phyloP scores from a whole-genome alignment of 2,888 invertebrate genomes.

The Ischnura elegans region DNA sequence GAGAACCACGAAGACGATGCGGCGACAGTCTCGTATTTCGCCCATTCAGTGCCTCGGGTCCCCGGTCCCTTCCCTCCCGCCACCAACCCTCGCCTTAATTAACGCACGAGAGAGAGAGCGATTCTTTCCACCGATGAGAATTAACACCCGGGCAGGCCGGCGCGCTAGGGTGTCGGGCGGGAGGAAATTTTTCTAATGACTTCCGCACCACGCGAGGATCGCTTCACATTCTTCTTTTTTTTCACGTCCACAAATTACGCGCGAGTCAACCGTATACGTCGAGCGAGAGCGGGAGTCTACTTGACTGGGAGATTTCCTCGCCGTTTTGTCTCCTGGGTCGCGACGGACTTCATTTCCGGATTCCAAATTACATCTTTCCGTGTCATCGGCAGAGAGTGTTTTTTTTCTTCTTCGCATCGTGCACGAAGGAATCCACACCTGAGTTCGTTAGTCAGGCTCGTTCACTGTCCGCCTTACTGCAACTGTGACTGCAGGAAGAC shows the following conservation, averaged over 20 bases:
- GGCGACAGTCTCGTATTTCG: background rate
- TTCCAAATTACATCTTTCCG: background rate
- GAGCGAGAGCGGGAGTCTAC: background rate
- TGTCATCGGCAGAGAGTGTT: background rate
- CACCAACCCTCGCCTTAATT: background rate
- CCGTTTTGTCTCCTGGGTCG: background rate
- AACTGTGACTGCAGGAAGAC: background rate
- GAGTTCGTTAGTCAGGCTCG: background rate
- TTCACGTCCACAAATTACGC: background rate
- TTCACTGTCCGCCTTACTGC: background rate
- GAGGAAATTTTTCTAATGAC: conserved; percentile 15
- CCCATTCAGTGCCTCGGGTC: background rate
- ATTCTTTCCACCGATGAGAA: background rate
- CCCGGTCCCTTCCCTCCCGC: background rate
- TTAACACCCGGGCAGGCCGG: background rate
- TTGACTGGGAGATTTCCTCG: background rate
- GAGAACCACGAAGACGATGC: background rate
- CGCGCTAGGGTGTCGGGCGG: too few species aligned
- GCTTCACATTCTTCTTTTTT: background rate
- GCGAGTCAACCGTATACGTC: background rate
- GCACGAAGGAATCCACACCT: background rate
- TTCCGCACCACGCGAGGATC: background rate
- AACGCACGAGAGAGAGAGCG: background rate
- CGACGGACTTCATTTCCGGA: background rate
- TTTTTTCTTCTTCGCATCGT: background rate